These are phyloP conservation scores for Eupithecia dodoneata DNA, from an alignment of 2,888 invertebrate genomes.

Conservation along the genomic window DNA sequence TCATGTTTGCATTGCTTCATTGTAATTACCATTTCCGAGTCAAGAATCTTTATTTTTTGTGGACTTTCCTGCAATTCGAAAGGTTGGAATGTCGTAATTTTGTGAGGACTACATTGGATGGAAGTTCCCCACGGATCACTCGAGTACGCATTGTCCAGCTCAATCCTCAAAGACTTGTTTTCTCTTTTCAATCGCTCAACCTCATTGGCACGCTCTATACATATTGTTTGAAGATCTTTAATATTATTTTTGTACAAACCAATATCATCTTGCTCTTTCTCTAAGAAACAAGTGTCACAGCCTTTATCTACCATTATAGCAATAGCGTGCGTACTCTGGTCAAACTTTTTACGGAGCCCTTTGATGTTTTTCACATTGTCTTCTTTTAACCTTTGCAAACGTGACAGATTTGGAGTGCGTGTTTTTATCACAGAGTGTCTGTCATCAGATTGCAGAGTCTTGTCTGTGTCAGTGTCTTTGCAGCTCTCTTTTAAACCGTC, in stretches of 20 bases:
- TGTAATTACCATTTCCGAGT: constrained; percentile 78
- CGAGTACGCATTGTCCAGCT: constrained; percentile 60
- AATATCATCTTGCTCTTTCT: constrained; percentile 48
- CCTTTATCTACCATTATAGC: constrained; percentile 52
- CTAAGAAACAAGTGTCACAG: constrained; percentile 52
- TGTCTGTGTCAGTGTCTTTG: constrained; percentile 7
- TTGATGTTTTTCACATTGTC: constrained; percentile 15
- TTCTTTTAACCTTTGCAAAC: constrained; percentile 11
- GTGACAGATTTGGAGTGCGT: not conserved
- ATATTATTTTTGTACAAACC: constrained; percentile 53
- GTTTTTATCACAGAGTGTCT: constrained; percentile 10
- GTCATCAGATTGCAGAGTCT: constrained; percentile 25
- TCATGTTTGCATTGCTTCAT: constrained; percentile 72
- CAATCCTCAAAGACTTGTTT: constrained; percentile 62
- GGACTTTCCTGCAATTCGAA: constrained; percentile 56
- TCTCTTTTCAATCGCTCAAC: constrained; percentile 62
- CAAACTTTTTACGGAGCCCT: constrained; percentile 45
- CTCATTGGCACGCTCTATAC: constrained; percentile 58
- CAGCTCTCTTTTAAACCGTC: not conserved
- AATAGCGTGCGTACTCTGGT: constrained; percentile 52
- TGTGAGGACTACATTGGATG: constrained; percentile 34
- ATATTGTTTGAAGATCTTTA: constrained; percentile 56
- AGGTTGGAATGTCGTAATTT: constrained; percentile 41
- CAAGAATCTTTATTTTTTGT: constrained; percentile 52
- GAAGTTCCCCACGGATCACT: constrained; percentile 48